Conservation (phyloP, 2,888 invertebrate species). For the Calameuta filiformis region DNA sequence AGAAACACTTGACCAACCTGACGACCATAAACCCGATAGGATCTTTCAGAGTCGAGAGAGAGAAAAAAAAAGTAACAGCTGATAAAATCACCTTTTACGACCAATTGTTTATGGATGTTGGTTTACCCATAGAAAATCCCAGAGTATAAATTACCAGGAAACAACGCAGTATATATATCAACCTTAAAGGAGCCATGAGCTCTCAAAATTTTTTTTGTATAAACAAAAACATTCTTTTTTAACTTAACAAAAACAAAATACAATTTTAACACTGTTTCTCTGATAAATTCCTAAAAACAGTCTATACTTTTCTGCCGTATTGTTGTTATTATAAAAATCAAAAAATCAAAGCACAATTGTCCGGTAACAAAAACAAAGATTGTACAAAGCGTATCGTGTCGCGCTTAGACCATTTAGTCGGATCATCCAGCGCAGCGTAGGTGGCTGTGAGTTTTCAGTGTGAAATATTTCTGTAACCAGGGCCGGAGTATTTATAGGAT, state of each 20-base stretch:
- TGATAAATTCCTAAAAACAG: background rate
- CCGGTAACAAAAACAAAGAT: background rate
- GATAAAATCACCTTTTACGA: background rate
- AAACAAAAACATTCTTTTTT: background rate
- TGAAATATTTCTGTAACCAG: constrained; percentile 10
- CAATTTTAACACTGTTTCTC: background rate
- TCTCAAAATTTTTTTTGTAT: background rate
- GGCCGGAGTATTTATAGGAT: constrained; percentile 5
- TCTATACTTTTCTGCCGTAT: background rate
- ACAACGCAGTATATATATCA: background rate
- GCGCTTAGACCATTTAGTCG: background rate
- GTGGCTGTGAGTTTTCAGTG: constrained; percentile 1
- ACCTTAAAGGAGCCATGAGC: rapidly evolving
- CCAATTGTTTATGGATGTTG: background rate
- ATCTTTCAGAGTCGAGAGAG: background rate
- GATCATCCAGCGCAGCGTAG: background rate
- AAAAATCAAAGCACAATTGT: too few relatives aligned
- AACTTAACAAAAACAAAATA: background rate
- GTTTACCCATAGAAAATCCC: background rate
- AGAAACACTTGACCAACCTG: background rate
- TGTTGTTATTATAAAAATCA: background rate
- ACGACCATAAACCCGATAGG: background rate
- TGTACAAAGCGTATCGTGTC: background rate
- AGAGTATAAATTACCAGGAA: background rate
- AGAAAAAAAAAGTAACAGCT: background rate